Evolutionary conservation across 2,888 invertebrate species (phyloP).

Genomic region (Clostera curtula): DNA sequence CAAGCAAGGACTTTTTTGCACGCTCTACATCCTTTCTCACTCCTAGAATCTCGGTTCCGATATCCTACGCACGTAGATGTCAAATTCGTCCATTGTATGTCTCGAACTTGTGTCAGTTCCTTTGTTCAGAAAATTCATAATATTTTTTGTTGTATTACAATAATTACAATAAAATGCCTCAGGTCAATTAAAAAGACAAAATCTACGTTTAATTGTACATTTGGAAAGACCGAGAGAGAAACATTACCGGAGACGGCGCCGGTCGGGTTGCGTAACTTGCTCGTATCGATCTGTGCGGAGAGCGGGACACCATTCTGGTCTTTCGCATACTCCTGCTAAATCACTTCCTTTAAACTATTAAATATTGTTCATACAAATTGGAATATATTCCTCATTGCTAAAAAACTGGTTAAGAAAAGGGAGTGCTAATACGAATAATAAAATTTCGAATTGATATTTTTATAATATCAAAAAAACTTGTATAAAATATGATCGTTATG

Average conservation of each 20-base stretch:
- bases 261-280: conserved; percentile 66
- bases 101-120: conserved; percentile 10
- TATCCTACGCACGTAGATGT: conserved; percentile 23
- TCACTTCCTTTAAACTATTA: conserved; percentile 30
- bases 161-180: too few species aligned
- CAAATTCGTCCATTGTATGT: too few species aligned
- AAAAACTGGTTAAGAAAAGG: too few species aligned
- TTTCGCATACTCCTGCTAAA: conserved; percentile 36
- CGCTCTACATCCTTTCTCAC: conserved; percentile 43
- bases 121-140: conserved; percentile 19
- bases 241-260: conserved; percentile 47
- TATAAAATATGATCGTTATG: too few species aligned
- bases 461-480: too few species aligned
- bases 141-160: too few species aligned
- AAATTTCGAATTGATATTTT: too few species aligned
- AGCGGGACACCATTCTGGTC: conserved; percentile 45
- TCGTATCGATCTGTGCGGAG: conserved; percentile 65
- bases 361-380: too few species aligned
- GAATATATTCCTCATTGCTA: too few species aligned
- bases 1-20: conserved; percentile 36
- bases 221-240: conserved; percentile 21
- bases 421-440: too few species aligned
- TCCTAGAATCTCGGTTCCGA: conserved; percentile 18
- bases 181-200: conserved; percentile 8
- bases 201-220: conserved; percentile 11